Conservation (phyloP, 2,113 vertebrate species). For the Lathamus discolor region DNA sequence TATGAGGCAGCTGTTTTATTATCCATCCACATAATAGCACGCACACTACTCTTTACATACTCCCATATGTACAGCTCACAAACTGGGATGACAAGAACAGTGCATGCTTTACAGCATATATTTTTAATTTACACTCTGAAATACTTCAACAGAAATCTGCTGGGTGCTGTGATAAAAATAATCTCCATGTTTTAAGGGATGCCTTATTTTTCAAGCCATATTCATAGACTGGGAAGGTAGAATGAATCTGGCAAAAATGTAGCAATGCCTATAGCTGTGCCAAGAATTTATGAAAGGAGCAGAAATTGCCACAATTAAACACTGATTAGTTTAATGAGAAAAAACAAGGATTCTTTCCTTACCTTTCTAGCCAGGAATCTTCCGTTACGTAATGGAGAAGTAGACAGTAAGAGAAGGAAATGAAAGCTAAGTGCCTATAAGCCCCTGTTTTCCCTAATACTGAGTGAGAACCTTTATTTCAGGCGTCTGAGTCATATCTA, state of each 20-base stretch:
- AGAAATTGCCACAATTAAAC: conserved; percentile 31
- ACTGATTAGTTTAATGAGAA: conserved; percentile 27
- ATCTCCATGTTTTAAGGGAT: conserved; percentile 36
- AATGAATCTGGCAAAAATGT: neutral
- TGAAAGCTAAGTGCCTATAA: neutral
- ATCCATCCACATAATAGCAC: conserved; percentile 36
- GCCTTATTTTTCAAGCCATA: neutral
- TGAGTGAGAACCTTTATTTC: conserved; percentile 33
- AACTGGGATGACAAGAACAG: conserved; percentile 49
- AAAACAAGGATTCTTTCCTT: conserved; percentile 2
- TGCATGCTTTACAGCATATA: conserved; percentile 48
- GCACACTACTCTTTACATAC: conserved; percentile 33
- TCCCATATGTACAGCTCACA: conserved; percentile 57
- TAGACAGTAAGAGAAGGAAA: conserved; percentile 28
- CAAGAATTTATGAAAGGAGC: neutral
- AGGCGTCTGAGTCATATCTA: neutral
- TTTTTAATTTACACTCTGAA: conserved; percentile 62
- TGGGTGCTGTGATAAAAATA: conserved; percentile 57
- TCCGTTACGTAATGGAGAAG: neutral
- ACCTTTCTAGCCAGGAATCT: conserved; percentile 49
- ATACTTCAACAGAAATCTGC: conserved; percentile 41
- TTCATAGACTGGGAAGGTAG: conserved; percentile 1
- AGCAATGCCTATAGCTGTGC: neutral
- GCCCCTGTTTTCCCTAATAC: neutral
- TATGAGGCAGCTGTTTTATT: conserved; percentile 57